Evolutionary conservation across 2,113 vertebrate species (phyloP), one percentile per base, ranked within the genome.

Genomic region (Heteronetta atricapilla): DNA sequence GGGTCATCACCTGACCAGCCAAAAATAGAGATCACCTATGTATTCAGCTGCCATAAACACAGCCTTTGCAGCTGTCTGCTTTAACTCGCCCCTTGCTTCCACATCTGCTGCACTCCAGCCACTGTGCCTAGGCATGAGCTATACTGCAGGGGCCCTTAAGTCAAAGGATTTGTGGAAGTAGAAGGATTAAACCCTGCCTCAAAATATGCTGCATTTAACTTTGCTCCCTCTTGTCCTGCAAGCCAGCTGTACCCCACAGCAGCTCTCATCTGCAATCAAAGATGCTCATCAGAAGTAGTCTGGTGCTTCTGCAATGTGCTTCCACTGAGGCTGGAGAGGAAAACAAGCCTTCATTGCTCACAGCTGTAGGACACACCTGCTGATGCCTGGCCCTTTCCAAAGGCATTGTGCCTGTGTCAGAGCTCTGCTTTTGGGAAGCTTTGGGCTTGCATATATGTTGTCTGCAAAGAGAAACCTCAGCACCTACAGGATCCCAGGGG

Each of bases 241-340:
- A 9, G n/a, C 38, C 79, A 86, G 67, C 59, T 91, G 40, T 81
- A 68, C 8, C 56, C 63, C 73, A 63, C 76, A 75, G 90, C 73
- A 88, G 60, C 83, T 78, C 82, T 86, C 36, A 44, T 58, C 50
- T 92, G 83, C 86, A 86, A 72, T 67, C 92, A 86, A 86, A 50
- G 68, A 19, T 23, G 52, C 76, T 78, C 68, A 88, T 84, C 92
- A 88, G 88, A 77, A 86, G 69, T 53, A 79, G 52, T 31, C 52
- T 56, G 60, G 19, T 81, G 64, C 76, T 93, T 70, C 76, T 67
- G 85, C 70, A 58, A 34, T 64, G 53, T 80, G 62, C 34, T 74
- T 82, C 38, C 48, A n/a, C 11, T 53, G 85, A 81, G 56, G 55
- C 38, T 66, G 55, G 23, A 78, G 74, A 84, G 76, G 72, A 56